Conservation (phyloP, 2,113 vertebrate species). For the Promerops cafer region DNA sequence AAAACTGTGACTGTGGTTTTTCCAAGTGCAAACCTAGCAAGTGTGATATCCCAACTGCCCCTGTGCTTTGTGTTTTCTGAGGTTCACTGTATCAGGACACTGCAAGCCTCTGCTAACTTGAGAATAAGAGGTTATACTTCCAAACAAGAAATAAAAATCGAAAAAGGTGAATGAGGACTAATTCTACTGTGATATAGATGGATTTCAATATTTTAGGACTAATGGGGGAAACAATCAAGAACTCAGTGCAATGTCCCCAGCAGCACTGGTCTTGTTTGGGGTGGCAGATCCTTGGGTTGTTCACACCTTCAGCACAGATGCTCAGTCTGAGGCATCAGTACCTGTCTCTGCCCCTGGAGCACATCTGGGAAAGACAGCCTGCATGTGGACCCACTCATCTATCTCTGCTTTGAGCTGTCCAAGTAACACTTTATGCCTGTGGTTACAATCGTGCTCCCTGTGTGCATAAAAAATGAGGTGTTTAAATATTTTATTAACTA, state of each 20-base stretch:
- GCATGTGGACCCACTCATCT: background rate
- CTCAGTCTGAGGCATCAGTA: background rate
- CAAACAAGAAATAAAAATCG: background rate
- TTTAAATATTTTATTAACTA: conserved; percentile 37
- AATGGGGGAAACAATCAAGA: background rate
- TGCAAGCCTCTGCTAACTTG: background rate
- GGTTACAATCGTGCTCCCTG: background rate
- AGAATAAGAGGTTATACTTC: background rate
- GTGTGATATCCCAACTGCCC: background rate
- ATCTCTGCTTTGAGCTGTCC: background rate
- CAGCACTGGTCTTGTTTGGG: background rate
- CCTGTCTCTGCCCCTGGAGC: background rate
- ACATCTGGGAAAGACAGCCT: background rate
- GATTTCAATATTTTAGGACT: background rate
- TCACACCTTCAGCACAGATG: background rate
- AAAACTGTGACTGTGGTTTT: background rate
- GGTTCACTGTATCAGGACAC: background rate
- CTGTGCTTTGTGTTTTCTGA: background rate
- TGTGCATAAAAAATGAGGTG: background rate
- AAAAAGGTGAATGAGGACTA: background rate
- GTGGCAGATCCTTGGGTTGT: background rate
- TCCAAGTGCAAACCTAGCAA: background rate
- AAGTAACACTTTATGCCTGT: background rate
- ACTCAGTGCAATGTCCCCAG: background rate
- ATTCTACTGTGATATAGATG: background rate